A percentile compares a stretch with the other conserved stretches of the same genome.
Evolutionary conservation across 2,797 vertebrate genomes (phyloP).

Genomic region (Manis crassicaudata): DNA sequence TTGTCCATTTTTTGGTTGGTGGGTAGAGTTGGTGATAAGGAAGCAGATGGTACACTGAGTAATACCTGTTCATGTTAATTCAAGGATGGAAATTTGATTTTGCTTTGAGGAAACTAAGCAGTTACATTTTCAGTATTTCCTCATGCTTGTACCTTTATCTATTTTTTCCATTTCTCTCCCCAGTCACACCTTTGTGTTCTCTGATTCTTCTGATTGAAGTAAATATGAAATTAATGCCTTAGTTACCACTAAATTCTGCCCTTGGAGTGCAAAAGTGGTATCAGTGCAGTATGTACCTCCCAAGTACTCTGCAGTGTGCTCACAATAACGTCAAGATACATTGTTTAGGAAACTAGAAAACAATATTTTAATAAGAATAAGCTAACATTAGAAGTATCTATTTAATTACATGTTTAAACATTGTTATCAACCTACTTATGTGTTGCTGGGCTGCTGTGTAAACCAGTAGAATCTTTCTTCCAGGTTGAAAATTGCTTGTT

Average conservation of each 20-base stretch:
- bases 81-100: not conserved
- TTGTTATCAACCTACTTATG: constrained; percentile 40
- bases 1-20: not conserved
- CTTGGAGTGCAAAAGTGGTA: not conserved
- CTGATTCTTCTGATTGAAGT: not conserved
- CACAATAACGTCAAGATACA: constrained; percentile 9
- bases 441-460: constrained; percentile 63
- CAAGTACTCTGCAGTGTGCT: not conserved
- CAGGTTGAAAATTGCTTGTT: not conserved
- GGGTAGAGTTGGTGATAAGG: not conserved
- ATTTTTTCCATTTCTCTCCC: not conserved
- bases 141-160: not conserved
- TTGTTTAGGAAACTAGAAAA: constrained; percentile 59
- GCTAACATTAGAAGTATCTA: constrained; percentile 52
- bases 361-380: constrained; percentile 61
- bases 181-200: not conserved
- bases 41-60: not conserved
- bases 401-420: constrained; percentile 72
- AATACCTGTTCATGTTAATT: not conserved
- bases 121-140: not conserved
- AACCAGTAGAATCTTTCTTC: not conserved
- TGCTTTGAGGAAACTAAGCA: not conserved
- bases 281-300: not conserved
- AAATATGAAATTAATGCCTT: not conserved
- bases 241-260: not conserved